These are phyloP conservation scores for Aphelocoma californica DNA, from an alignment of 2,797 vertebrate genomes.

Conservation along the genomic window DNA sequence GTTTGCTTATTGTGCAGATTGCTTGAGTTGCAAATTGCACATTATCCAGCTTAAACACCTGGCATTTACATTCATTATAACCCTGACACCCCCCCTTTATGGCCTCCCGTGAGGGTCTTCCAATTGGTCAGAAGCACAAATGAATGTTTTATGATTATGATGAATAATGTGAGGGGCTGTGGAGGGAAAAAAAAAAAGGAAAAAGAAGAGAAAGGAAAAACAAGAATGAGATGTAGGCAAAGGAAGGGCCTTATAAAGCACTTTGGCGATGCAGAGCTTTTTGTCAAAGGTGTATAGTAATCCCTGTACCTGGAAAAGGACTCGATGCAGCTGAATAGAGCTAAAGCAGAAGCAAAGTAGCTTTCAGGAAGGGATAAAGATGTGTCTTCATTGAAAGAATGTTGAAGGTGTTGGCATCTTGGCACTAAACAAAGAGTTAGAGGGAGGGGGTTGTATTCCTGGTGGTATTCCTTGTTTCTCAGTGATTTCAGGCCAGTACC, in stretches of 20 bases:
- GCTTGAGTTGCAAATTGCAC: conserved; percentile 77
- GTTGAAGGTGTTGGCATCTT: not conserved
- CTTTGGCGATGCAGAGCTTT: not conserved
- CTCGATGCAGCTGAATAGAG: rapidly evolving
- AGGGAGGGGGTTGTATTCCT: rapidly evolving
- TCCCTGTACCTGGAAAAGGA: not conserved
- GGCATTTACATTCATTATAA: conserved; percentile 76
- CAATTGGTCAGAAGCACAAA: conserved; percentile 74
- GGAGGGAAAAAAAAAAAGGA: not conserved
- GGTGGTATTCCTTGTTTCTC: not conserved
- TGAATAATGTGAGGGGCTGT: conserved; percentile 60
- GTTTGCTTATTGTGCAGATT: conserved; percentile 76
- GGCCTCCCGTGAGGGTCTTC: conserved; percentile 65
- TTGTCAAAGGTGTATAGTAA: not conserved
- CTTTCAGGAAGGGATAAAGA: not conserved
- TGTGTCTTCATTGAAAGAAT: not conserved
- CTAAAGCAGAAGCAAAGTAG: not conserved
- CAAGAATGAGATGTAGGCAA: not conserved
- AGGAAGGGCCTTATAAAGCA: not conserved
- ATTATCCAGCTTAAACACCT: conserved; percentile 70
- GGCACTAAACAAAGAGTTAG: not conserved
- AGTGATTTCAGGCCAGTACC: not conserved
- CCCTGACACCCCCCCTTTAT: conserved; percentile 66
- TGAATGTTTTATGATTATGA: conserved; percentile 77
- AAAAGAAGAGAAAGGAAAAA: not conserved